Base-by-base conservation (phyloP, 2,797 vertebrate species). In the Champsocephalus gunnari region DNA sequence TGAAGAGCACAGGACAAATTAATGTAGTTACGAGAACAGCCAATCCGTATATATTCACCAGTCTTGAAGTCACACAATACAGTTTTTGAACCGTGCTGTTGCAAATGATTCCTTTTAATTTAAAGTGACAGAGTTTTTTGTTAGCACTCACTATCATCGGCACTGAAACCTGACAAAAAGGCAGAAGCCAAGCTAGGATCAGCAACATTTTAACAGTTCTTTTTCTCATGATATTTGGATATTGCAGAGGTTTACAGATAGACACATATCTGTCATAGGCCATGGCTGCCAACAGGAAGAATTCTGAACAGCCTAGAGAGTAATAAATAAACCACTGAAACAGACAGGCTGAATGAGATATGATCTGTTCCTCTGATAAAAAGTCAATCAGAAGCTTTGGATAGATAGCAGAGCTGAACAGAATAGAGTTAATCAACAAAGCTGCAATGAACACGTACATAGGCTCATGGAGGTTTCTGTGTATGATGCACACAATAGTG, bases 401-500 rank as follows among this genome's bases (percentile, higher is more conserved):
- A 58, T 88, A 89, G 8, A 89, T 9, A 0, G 2, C 21, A 3
- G 72, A 73, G 56, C 73, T 74, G 57, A 48, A 77, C 12, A 86
- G 0, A 44, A 86, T 10, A 38, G 79, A 68, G 51, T 89, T 91
- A 0, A 73, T 0, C 3, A 87, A 59, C 57, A 91, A 68, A 66
- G 80, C 85, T 8, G 79, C 81, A 45, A 90, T 88, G 9, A 91
- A 91, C 44, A 91, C 28, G 24, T 89, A 90, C 88, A 91, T 90
- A 0, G 88, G 90, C 58, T 90, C 81, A 66, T 90, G 90, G 24
- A 91, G 87, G 66, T 61, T 75, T 51, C 62, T 38, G 14, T 84
- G 66, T 21, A 9, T 79, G 0, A 90, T 4, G 19, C 10, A 77
- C 1, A 28, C 28, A 9, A 91, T 69, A 5, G 57, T 49, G 1